These are phyloP conservation scores for Ophion obscuratus DNA, from an alignment of 2,888 invertebrate species.

Conservation along the genomic window DNA sequence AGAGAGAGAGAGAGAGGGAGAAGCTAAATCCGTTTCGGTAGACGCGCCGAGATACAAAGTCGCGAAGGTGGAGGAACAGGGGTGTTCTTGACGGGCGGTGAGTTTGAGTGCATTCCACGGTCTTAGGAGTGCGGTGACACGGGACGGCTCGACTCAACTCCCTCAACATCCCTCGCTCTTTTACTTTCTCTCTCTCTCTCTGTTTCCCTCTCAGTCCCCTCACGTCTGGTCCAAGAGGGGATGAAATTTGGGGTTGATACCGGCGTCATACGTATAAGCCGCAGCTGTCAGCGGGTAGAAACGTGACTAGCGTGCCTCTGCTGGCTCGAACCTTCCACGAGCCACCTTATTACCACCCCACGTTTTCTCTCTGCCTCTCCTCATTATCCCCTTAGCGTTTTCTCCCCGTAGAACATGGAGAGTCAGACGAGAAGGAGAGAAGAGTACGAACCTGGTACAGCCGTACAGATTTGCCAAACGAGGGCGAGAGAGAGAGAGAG, in stretches of 20 bases:
- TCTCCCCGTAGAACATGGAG: conserved; percentile 68
- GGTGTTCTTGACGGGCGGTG: conserved; percentile 75
- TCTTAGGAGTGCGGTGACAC: conserved; percentile 80
- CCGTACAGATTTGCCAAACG: conserved; percentile 18
- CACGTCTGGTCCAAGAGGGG: conserved; percentile 69
- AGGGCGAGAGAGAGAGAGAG: conserved; percentile 21
- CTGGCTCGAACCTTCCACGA: conserved; percentile 72
- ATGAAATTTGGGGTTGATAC: conserved; percentile 83
- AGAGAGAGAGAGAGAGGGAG: conserved; percentile 23
- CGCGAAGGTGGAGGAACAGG: conserved; percentile 56
- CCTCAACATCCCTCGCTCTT: conserved; percentile 44
- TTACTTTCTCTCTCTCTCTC: conserved; percentile 18
- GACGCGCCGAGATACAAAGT: conserved; percentile 66
- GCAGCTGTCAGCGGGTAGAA: conserved; percentile 83
- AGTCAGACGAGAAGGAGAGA: conserved; percentile 55
- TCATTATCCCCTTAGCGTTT: conserved; percentile 83
- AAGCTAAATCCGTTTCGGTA: conserved; percentile 67
- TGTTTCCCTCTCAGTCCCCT: conserved; percentile 62
- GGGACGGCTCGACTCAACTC: conserved; percentile 68
- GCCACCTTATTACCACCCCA: conserved; percentile 82
- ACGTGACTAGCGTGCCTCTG: conserved; percentile 83
- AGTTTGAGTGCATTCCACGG: conserved; percentile 81
- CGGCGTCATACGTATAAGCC: conserved; percentile 84
- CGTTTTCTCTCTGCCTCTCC: conserved; percentile 77
- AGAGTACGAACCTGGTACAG: conserved; percentile 60